phyloP scores from a whole-genome alignment of 2,797 vertebrate species.

The Sciurus vulgaris region DNA sequence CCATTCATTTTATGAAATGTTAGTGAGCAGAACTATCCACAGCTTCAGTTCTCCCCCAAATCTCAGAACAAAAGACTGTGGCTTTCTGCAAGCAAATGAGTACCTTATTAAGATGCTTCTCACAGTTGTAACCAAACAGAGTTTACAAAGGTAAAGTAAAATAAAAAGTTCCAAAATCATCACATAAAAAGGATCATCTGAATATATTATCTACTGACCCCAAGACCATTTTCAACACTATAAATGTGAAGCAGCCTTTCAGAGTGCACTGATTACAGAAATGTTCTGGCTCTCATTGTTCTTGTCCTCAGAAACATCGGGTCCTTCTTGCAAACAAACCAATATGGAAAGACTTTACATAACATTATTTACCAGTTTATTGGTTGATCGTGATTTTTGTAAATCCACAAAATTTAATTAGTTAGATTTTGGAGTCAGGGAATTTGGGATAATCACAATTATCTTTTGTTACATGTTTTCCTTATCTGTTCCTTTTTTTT shows the following conservation, averaged over 20 bases:
- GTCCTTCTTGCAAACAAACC: neutral
- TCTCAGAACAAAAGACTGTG: constrained; percentile 26
- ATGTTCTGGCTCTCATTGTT: neutral
- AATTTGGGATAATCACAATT: constrained; percentile 19
- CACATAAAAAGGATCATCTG: constrained; percentile 15
- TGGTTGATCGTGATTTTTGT: neutral
- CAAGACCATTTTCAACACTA: neutral
- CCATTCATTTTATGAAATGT: constrained; percentile 5
- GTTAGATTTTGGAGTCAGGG: constrained; percentile 44
- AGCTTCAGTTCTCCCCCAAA: constrained; percentile 22
- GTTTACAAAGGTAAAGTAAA: constrained; percentile 64
- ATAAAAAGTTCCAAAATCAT: constrained; percentile 58
- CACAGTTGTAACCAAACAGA: constrained; percentile 42
- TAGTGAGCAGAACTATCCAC: neutral
- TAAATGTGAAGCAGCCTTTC: neutral
- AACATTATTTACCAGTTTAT: neutral
- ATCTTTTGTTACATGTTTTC: constrained; percentile 53
- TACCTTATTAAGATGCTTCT: constrained; percentile 56
- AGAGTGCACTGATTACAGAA: neutral
- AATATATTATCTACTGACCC: neutral
- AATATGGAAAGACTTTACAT: neutral
- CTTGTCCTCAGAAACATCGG: neutral
- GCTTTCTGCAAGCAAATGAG: neutral
- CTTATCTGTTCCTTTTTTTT: constrained; percentile 18
- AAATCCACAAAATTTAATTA: constrained; percentile 34